phyloP scores from a whole-genome alignment of 2,113 vertebrate species.

The Cercopithecus mona region DNA sequence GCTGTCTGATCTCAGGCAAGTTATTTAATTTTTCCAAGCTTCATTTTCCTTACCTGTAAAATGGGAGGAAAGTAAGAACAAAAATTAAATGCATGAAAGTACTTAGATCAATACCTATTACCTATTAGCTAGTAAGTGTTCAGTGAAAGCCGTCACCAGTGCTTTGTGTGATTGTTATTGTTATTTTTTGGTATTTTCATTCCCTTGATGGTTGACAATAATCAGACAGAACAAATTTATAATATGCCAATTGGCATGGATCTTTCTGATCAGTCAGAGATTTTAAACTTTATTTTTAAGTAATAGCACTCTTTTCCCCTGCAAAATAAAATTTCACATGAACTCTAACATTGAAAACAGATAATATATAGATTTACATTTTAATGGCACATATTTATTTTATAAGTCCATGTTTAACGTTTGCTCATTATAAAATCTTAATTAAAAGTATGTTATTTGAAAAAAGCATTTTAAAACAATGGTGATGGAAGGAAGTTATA shows the following conservation, averaged over 20 bases:
- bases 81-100: not conserved
- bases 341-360: not conserved
- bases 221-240: constrained; percentile 29
- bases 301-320: not conserved
- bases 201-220: constrained; percentile 8
- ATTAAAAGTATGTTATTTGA: not conserved
- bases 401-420: not conserved
- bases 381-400: not conserved
- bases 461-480: not conserved
- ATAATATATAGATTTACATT: not conserved
- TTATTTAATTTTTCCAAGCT: not conserved
- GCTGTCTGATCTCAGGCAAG: not conserved
- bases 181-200: not conserved
- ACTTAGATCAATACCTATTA: not conserved
- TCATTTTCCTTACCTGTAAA: not conserved
- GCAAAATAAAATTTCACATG: constrained; percentile 19
- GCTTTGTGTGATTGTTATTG: not conserved
- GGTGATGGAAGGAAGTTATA: not conserved
- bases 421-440: not conserved
- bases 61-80: not conserved
- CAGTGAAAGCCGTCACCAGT: not conserved
- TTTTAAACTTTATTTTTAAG: not conserved
- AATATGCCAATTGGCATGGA: not conserved
- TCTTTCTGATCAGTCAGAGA: not conserved
- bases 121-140: not conserved